Evolutionary conservation across 2,113 vertebrate genomes (phyloP).

Genomic region (Urocitellus parryii): DNA sequence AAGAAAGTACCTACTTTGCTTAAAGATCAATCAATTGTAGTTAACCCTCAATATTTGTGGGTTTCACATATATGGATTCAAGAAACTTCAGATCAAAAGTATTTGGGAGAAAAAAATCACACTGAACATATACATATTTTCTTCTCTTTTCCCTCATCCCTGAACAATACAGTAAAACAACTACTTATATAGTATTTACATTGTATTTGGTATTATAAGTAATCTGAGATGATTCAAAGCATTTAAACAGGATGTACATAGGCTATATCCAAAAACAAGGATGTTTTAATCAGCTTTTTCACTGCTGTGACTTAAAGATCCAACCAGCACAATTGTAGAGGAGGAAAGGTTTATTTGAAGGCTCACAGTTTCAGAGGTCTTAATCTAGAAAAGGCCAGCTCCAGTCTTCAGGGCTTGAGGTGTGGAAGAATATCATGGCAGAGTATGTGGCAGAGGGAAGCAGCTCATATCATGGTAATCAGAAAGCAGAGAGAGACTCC

Average conservation of each 20-base stretch:
- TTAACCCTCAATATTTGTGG: not conserved
- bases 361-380: too few relatives aligned
- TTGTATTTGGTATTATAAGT: not conserved
- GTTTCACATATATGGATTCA: not conserved
- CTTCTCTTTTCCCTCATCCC: not conserved
- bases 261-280: not conserved
- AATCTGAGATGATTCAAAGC: not conserved
- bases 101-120: not conserved
- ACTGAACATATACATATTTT: not conserved
- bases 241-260: not conserved
- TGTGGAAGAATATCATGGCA: too few relatives aligned
- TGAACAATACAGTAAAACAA: not conserved
- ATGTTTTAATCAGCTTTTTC: too few relatives aligned
- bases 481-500: too few relatives aligned
- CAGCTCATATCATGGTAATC: too few relatives aligned
- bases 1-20: not conserved
- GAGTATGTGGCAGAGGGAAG: too few relatives aligned
- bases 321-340: too few relatives aligned
- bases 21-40: slow-evolving; percentile 14
- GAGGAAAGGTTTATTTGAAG: too few relatives aligned
- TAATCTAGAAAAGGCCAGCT: too few relatives aligned
- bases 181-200: not conserved
- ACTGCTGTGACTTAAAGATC: too few relatives aligned
- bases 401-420: too few relatives aligned
- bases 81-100: not conserved